Evolutionary conservation across 2,888 invertebrate genomes (phyloP), one percentile per base, ranked within the genome.

Genomic region (Mellilla xanthometata): DNA sequence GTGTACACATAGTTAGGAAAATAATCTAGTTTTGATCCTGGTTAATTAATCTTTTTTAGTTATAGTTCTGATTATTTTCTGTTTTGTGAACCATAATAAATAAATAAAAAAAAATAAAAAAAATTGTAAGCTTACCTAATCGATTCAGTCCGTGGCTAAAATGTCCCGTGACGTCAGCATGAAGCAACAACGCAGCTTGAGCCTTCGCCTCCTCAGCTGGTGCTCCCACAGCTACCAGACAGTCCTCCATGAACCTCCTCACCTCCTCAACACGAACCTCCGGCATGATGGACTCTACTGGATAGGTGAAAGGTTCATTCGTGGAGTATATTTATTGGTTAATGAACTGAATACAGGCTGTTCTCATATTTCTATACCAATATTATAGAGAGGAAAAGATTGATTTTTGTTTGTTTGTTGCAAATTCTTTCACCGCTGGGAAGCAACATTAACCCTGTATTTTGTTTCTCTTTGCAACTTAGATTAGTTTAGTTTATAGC

Each of bases 71-170:
- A n/a, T n/a, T n/a, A n/a, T n/a, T n/a, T n/a, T n/a, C n/a, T n/a
- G n/a, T n/a, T n/a, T n/a, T n/a, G n/a, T n/a, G n/a, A n/a, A n/a
- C n/a, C n/a, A n/a, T n/a, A n/a, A n/a, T n/a, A n/a, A n/a, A n/a
- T n/a, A n/a, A n/a, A n/a, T n/a, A n/a, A n/a, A n/a, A n/a, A n/a
- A n/a, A 19, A 1, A 5, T 19, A 19, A 0, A 6, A 19, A 3
- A 19, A 19, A 3, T 19, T 0, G 15, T 19, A 19, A 19, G 2
- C 73, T 81, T 72, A 94, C 94, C 93, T 35, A 95, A 80, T 66
- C 97, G 90, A 70, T 96, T 97, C 66, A 97, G 90, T 3, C 97
- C 97, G 76, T 97, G 97, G 61, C 96, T 96, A 66, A 93, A 96
- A 68, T 97, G 97, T 0, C 97, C 96, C 8, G 95, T 90, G 56